Evolutionary conservation across 2,797 vertebrate species (phyloP).

Genomic region (Taeniopygia guttata): DNA sequence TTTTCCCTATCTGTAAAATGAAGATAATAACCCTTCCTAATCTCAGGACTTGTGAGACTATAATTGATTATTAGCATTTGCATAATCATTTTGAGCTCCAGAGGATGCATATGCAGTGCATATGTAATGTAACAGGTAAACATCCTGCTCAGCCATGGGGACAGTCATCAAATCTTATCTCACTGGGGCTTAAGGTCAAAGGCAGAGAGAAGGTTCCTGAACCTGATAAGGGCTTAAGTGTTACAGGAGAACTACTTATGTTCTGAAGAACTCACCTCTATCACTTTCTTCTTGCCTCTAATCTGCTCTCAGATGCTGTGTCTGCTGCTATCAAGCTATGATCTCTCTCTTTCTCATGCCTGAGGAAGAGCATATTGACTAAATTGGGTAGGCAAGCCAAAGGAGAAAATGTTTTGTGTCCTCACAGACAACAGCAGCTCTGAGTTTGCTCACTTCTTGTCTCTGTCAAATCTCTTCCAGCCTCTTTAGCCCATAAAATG

Average conservation of each 20-base stretch:
- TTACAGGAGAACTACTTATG: background rate
- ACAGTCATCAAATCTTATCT: constrained; percentile 18
- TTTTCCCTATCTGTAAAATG: background rate
- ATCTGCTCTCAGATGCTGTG: constrained; percentile 23
- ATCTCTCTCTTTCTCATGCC: background rate
- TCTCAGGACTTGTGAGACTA: background rate
- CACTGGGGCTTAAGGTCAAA: constrained; percentile 15
- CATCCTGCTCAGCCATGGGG: background rate
- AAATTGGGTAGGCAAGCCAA: background rate
- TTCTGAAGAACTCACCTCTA: constrained; percentile 13
- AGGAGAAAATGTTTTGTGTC: background rate
- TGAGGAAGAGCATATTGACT: background rate
- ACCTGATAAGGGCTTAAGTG: constrained; percentile 47
- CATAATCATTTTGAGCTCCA: background rate
- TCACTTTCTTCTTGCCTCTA: constrained; percentile 21
- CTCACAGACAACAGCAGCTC: background rate
- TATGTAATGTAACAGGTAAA: constrained; percentile 4
- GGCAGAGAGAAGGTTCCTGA: constrained; percentile 18
- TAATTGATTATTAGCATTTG: constrained; percentile 13
- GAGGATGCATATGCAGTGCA: background rate
- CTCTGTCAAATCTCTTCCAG: background rate
- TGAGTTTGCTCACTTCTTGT: background rate
- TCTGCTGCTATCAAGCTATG: background rate
- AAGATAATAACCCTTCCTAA: background rate
- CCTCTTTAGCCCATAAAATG: background rate